Evolutionary conservation across 2,113 vertebrate species (phyloP).

Genomic region (Orcinus orca): DNA sequence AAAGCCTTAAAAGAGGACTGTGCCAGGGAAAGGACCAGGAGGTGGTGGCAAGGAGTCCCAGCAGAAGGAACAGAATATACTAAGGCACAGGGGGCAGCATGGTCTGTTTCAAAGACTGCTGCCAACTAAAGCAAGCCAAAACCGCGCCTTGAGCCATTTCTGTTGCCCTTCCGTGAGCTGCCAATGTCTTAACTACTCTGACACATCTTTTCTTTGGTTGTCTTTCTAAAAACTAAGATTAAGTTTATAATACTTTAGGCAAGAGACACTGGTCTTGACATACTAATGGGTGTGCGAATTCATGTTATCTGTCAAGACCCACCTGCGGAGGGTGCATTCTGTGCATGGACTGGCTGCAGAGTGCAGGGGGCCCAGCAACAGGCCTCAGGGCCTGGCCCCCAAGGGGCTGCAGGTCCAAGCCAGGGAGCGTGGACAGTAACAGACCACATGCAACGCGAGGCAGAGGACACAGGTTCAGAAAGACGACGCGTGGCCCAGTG

Average conservation of each 20-base stretch:
- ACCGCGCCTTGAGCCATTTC: accelerated
- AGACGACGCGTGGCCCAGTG: accelerated
- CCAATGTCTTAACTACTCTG: background rate
- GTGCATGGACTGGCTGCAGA: no score
- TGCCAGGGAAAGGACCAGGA: background rate
- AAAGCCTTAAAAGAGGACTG: background rate
- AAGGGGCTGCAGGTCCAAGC: background rate
- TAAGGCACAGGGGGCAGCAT: accelerated
- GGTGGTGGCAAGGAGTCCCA: background rate
- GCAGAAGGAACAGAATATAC: accelerated
- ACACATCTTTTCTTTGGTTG: background rate
- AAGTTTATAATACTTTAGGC: background rate
- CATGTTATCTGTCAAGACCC: no score
- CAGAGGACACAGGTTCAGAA: background rate
- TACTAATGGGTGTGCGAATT: no score
- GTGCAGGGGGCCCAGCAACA: background rate
- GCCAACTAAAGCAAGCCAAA: background rate
- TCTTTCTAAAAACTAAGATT: background rate
- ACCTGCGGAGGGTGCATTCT: accelerated
- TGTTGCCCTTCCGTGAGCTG: background rate
- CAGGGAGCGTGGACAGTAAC: background rate
- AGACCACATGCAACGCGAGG: accelerated
- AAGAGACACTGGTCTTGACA: background rate
- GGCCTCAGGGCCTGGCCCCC: background rate
- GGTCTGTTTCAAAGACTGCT: background rate